phyloP scores from a whole-genome alignment of 2,113 vertebrate genomes.

The Hyperoodon ampullatus region DNA sequence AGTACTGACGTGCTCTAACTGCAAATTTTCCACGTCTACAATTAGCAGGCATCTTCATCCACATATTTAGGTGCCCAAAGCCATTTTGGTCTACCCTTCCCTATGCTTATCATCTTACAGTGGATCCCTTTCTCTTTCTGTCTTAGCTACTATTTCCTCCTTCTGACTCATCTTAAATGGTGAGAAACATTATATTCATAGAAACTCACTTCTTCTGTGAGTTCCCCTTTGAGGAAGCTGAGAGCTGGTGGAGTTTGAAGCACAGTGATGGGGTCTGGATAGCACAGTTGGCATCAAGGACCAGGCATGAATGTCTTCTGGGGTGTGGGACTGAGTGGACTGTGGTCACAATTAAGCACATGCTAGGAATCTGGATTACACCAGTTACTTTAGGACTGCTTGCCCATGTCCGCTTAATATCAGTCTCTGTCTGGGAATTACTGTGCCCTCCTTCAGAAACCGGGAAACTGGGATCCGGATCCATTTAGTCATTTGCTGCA shows the following conservation, averaged over 20 bases:
- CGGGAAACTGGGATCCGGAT: not conserved
- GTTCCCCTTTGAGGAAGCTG: not conserved
- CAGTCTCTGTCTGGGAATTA: not conserved
- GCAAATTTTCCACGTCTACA: no score
- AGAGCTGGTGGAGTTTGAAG: not conserved
- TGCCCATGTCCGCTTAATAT: rapidly evolving
- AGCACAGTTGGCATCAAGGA: not conserved
- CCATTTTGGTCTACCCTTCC: not conserved
- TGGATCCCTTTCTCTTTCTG: not conserved
- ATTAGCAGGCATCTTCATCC: rapidly evolving
- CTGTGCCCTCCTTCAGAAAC: not conserved
- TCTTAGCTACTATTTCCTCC: not conserved
- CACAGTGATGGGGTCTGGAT: not conserved
- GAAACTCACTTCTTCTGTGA: not conserved
- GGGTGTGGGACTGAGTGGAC: no score
- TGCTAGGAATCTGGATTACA: not conserved
- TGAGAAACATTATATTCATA: not conserved
- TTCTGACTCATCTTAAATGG: not conserved
- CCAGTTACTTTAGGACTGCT: not conserved
- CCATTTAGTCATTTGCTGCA: not conserved
- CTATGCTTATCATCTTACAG: rapidly evolving
- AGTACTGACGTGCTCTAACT: rapidly evolving
- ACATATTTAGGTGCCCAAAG: not conserved
- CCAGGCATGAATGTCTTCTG: not conserved
- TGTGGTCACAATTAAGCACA: rapidly evolving